Percentiles rank a stretch among this genome's conserved stretches.
phyloP scores from a whole-genome alignment of 2,888 invertebrate species.

The Hirtodrosophila histrioides region DNA sequence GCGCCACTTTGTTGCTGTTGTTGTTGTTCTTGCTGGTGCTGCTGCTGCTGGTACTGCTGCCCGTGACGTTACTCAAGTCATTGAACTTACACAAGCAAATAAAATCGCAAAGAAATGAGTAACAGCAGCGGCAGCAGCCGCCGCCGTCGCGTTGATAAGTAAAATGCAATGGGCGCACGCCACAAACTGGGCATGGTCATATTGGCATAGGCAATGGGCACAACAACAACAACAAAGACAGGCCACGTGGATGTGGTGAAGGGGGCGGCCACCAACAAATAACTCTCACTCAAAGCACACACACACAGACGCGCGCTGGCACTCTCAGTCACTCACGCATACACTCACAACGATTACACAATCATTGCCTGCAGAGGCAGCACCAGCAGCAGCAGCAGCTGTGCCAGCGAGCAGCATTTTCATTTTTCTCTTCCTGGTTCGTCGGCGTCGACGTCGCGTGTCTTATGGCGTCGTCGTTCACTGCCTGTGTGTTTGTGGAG shows the following conservation, averaged over 20 bases:
- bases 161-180: constrained; percentile 72
- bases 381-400: constrained; percentile 46
- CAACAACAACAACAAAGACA: constrained; percentile 22
- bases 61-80: constrained; percentile 82
- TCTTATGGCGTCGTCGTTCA: constrained; percentile 48
- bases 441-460: constrained; percentile 63
- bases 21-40: constrained; percentile 28
- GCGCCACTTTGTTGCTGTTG: constrained; percentile 70
- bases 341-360: constrained; percentile 72
- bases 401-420: constrained; percentile 69
- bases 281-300: constrained; percentile 61
- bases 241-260: constrained; percentile 48
- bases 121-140: constrained; percentile 27
- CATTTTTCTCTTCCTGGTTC: constrained; percentile 83
- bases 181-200: constrained; percentile 54
- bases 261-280: constrained; percentile 52
- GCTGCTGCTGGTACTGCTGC: constrained; percentile 56
- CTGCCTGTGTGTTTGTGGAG: constrained; percentile 46
- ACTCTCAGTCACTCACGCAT: constrained; percentile 27
- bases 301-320: constrained; percentile 13
- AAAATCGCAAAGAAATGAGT: constrained; percentile 56
- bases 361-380: constrained; percentile 60
- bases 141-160: constrained; percentile 62
- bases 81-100: constrained; percentile 80
- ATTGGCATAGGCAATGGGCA: constrained; percentile 60